phyloP scores from a whole-genome alignment of 2,888 invertebrate species.

The Pheosia tremula region DNA sequence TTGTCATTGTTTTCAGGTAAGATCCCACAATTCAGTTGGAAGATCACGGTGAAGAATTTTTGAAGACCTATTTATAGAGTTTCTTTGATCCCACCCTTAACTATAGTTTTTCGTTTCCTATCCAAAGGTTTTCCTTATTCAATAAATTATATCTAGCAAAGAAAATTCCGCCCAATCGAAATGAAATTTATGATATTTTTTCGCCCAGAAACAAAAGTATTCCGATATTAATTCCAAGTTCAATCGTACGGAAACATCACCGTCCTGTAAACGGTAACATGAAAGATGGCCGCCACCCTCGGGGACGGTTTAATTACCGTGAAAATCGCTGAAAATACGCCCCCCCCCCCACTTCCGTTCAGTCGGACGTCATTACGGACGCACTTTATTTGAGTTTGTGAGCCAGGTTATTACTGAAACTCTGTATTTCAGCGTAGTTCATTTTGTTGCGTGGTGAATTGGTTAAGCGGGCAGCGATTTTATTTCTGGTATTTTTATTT shows the following conservation, averaged over 20 bases:
- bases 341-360: slow-evolving; percentile 13
- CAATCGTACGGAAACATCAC: slow-evolving; percentile 18
- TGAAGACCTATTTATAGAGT: background rate
- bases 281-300: slow-evolving; percentile 30
- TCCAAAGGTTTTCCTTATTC: background rate
- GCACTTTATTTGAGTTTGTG: slow-evolving; percentile 54
- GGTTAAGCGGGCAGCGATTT: slow-evolving; percentile 1
- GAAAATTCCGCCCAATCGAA: background rate
- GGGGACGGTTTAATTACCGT: slow-evolving; percentile 48
- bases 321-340: slow-evolving; percentile 45
- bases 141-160: background rate
- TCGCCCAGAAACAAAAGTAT: slow-evolving; percentile 15
- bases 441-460: slow-evolving; percentile 33
- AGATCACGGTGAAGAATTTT: background rate
- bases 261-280: slow-evolving; percentile 23
- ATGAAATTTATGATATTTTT: background rate
- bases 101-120: no score
- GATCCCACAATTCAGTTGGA: background rate
- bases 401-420: slow-evolving; percentile 52
- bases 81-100: background rate
- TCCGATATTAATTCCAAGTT: slow-evolving; percentile 15
- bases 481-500: background rate
- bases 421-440: slow-evolving; percentile 49
- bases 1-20: slow-evolving; percentile 32
- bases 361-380: slow-evolving; percentile 46